Base-by-base conservation (phyloP, 2,113 vertebrate species). In the Poeciliopsis occidentalis region DNA sequence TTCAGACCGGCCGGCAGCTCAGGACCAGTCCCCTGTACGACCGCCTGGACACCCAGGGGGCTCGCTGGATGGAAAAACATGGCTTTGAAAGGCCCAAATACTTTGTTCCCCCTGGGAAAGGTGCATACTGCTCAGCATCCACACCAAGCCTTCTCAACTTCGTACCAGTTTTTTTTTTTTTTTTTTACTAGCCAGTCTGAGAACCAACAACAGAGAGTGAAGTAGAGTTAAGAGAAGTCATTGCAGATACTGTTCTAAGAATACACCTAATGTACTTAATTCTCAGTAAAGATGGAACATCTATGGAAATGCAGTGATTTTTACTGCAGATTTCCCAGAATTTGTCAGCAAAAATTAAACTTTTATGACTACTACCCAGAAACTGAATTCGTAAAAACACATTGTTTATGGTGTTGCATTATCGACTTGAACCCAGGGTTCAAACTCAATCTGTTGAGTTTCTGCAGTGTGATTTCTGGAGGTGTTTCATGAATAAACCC, bases 51-150 rank as follows among this genome's bases (percentile, higher is more conserved):
- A 96, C 96, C 0, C 98, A 99, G 84, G 98, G 98, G 29, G 98
- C 97, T 1, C 94, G 97, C 34, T 99, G 98, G 98, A 98, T 99
- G 97, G 98, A 99, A 90, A 99, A 99, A 79, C 98, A 99, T 0
- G 98, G 98, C 7, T 99, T 99, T 51, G 98, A 99, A 91, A 95
- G 98, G 70, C 95, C 97, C 54, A 99, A 99, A 82, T 99, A 96
- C 81, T 99, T 99, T 71, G 94, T 99, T 76, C 98, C 98, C 0
- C 94, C 94, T 5, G 98, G 96, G 26, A 99, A 95, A 83, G 98
- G 98, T 97, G 66, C 19, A 26, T 7, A 57, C 8, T 10, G 54
- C 15, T 60, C 26, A 63, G 24, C 19, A 63, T 31, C 31, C 69
- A 26, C 12, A 30, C 39, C 24, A 64, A 12, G 0, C 29, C 5